Conservation (phyloP, 2,113 vertebrate genomes). For the Salminus brasiliensis region DNA sequence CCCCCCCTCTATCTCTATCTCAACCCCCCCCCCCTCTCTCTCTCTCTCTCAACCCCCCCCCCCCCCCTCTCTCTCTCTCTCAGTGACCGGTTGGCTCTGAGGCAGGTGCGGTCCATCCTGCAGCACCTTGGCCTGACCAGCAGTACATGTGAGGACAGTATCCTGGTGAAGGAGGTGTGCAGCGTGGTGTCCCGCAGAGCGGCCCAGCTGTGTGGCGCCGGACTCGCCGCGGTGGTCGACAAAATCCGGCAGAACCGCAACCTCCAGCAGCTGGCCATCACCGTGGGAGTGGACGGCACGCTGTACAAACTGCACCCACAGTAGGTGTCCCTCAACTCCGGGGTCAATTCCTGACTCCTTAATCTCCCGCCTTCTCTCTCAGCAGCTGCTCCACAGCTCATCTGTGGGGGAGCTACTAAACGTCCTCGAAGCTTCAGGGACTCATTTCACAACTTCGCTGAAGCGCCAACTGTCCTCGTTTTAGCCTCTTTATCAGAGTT, state of each 20-base stretch:
- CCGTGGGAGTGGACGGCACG: conserved; percentile 92
- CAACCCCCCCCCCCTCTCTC: background rate
- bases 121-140: conserved; percentile 89
- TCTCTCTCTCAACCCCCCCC: background rate
- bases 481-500: too few species aligned
- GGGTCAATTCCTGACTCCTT: too few species aligned
- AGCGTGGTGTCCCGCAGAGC: conserved; percentile 84
- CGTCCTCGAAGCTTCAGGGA: too few species aligned
- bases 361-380: background rate
- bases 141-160: conserved; percentile 93
- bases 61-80: background rate
- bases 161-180: conserved; percentile 97
- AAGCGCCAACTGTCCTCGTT: too few species aligned
- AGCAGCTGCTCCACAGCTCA: too few species aligned
- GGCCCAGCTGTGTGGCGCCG: conserved; percentile 90
- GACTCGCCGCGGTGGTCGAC: conserved; percentile 92
- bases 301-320: conserved; percentile 97
- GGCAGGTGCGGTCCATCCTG: conserved; percentile 93
- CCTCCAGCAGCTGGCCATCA: conserved; percentile 85
- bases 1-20: background rate
- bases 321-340: conserved; percentile 73
- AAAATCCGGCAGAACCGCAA: conserved; percentile 90
- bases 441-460: too few species aligned
- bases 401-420: too few species aligned
- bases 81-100: conserved; percentile 92